Conservation (phyloP, 2,888 invertebrate species). For the Sesamia inferens region DNA sequence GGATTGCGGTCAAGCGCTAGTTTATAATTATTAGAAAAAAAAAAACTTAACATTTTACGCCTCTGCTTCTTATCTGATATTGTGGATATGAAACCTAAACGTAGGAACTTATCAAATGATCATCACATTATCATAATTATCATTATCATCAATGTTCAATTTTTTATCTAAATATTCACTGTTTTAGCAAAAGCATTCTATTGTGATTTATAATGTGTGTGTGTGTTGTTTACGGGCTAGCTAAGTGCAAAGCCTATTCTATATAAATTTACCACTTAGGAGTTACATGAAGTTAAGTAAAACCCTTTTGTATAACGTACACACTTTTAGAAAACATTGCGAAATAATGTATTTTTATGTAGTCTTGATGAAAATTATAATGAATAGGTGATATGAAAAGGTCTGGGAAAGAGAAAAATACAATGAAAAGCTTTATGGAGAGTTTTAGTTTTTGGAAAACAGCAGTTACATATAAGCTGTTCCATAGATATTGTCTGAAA, state of each 20-base stretch:
- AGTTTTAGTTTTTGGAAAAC: neutral
- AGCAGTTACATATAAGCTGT: too few species aligned
- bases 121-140: neutral
- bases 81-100: neutral
- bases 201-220: neutral
- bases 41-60: neutral
- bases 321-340: conserved; percentile 21
- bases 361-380: conserved; percentile 8
- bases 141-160: neutral
- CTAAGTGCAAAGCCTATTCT: conserved; percentile 29
- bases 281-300: neutral
- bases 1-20: too few species aligned
- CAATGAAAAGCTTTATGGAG: neutral
- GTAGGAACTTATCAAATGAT: neutral
- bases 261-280: conserved; percentile 11
- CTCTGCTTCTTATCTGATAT: neutral
- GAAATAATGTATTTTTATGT: conserved; percentile 4
- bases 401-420: neutral
- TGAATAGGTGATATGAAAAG: neutral
- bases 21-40: too few species aligned
- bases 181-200: neutral
- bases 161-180: neutral
- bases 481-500: too few species aligned
- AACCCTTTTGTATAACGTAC: conserved; percentile 22
- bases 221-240: neutral